Percentiles rank a stretch among this genome's conserved stretches.
phyloP scores from a whole-genome alignment of 2,888 invertebrate genomes.

The Chironomus riparius region DNA sequence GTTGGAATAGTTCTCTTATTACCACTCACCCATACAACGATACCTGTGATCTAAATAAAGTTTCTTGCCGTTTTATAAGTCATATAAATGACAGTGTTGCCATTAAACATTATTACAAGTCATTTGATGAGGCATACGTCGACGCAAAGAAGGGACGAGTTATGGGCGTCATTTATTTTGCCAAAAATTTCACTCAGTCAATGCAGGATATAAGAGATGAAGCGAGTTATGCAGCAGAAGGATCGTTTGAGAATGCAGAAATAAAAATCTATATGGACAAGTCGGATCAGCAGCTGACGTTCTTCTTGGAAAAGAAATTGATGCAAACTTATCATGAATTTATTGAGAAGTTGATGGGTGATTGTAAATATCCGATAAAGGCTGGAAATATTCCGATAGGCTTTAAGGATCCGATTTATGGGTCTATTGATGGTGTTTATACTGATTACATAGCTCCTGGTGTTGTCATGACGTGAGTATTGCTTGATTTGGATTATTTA shows the following conservation, averaged over 20 bases:
- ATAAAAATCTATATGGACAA: conserved; percentile 64
- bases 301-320: conserved; percentile 60
- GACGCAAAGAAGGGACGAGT: conserved; percentile 49
- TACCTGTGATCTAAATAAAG: conserved; percentile 47
- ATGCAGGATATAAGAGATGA: conserved; percentile 50
- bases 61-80: conserved; percentile 54
- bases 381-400: conserved; percentile 54
- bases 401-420: conserved; percentile 63
- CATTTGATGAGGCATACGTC: conserved; percentile 45
- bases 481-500: too few relatives aligned
- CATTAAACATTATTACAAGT: conserved; percentile 46
- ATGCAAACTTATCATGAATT: conserved; percentile 60
- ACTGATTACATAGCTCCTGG: conserved; percentile 78
- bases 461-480: conserved; percentile 66
- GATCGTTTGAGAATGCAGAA: conserved; percentile 50
- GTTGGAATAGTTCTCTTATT: conserved; percentile 39
- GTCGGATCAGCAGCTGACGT: conserved; percentile 76
- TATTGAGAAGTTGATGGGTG: conserved; percentile 51
- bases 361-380: conserved; percentile 53
- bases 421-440: conserved; percentile 57
- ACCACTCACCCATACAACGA: conserved; percentile 39
- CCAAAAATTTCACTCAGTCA: conserved; percentile 61
- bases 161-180: conserved; percentile 59
- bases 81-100: conserved; percentile 51
- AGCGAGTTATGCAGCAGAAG: conserved; percentile 48